These are phyloP conservation scores for Bombylius discolor DNA, from an alignment of 2,888 invertebrate species.

Conservation along the genomic window DNA sequence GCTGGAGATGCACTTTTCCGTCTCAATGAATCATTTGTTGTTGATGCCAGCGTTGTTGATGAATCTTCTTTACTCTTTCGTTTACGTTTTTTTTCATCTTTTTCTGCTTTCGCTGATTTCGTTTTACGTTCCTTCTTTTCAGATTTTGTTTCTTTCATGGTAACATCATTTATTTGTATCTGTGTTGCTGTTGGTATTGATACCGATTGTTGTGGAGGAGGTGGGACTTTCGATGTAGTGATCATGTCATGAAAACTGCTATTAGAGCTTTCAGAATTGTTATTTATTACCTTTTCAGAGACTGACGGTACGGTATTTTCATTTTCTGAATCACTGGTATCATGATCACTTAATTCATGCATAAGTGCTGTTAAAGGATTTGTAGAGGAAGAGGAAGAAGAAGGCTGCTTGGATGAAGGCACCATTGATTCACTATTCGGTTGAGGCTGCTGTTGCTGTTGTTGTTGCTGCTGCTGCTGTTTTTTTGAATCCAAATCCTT, in stretches of 20 bases:
- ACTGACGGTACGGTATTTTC: constrained; percentile 17
- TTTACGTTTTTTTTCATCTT: constrained; percentile 51
- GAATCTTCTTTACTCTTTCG: constrained; percentile 45
- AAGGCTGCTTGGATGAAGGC: neutral
- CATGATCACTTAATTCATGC: constrained; percentile 27
- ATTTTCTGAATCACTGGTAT: constrained; percentile 25
- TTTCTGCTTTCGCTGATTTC: constrained; percentile 39
- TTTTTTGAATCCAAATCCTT: constrained; percentile 5
- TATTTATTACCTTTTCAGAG: constrained; percentile 1
- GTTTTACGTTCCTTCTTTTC: constrained; percentile 44
- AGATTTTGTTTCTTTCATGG: constrained; percentile 36
- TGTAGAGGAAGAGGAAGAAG: constrained; percentile 16
- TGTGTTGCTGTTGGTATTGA: constrained; percentile 1
- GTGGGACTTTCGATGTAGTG: neutral
- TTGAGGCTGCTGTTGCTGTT: constrained; percentile 1
- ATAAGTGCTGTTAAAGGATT: constrained; percentile 13
- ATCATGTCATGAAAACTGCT: constrained; percentile 33
- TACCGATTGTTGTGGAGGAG: constrained; percentile 3
- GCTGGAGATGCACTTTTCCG: constrained; percentile 26
- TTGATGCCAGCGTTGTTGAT: constrained; percentile 27
- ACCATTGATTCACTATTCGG: neutral
- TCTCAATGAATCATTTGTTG: neutral
- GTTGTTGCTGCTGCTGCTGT: neutral
- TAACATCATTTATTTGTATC: neutral
- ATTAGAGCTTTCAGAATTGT: constrained; percentile 31